Evolutionary conservation across 2,888 invertebrate species (phyloP).

Genomic region (Branchipolynoe longqiensis): DNA sequence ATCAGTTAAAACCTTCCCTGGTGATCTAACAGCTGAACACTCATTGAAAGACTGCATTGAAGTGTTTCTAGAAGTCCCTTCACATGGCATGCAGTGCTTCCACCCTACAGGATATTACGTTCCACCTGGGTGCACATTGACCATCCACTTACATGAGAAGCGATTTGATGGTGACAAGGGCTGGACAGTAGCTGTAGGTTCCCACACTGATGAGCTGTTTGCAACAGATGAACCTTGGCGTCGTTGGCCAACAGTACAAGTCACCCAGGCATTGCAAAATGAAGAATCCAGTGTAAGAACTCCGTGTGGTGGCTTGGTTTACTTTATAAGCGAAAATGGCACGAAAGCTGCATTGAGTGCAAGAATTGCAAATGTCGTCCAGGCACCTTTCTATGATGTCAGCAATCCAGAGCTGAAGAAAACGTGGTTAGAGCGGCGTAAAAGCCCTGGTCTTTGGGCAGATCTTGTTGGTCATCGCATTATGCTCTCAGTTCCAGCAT

Average conservation of each 20-base stretch:
- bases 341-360: slow-evolving; percentile 8
- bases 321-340: slow-evolving; percentile 55
- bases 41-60: slow-evolving; percentile 52
- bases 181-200: slow-evolving; percentile 68
- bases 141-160: slow-evolving; percentile 47
- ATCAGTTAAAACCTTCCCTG: slow-evolving; percentile 67
- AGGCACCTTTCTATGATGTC: slow-evolving; percentile 62
- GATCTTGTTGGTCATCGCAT: slow-evolving; percentile 68
- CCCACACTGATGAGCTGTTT: slow-evolving; percentile 67
- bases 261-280: not conserved
- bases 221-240: slow-evolving; percentile 2
- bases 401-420: not conserved
- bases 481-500: slow-evolving; percentile 67
- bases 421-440: slow-evolving; percentile 59
- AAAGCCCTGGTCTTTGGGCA: slow-evolving; percentile 68
- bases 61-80: slow-evolving; percentile 57
- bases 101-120: slow-evolving; percentile 67
- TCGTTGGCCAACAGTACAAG: slow-evolving; percentile 63
- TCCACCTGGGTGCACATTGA: slow-evolving; percentile 56
- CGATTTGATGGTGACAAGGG: not conserved
- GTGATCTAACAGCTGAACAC: slow-evolving; percentile 64
- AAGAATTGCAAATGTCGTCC: slow-evolving; percentile 61
- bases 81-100: slow-evolving; percentile 50
- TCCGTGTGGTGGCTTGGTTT: slow-evolving; percentile 63
- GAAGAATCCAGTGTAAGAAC: not conserved